Base-by-base conservation (phyloP, 2,888 invertebrate genomes). In the Baccha elongata region DNA sequence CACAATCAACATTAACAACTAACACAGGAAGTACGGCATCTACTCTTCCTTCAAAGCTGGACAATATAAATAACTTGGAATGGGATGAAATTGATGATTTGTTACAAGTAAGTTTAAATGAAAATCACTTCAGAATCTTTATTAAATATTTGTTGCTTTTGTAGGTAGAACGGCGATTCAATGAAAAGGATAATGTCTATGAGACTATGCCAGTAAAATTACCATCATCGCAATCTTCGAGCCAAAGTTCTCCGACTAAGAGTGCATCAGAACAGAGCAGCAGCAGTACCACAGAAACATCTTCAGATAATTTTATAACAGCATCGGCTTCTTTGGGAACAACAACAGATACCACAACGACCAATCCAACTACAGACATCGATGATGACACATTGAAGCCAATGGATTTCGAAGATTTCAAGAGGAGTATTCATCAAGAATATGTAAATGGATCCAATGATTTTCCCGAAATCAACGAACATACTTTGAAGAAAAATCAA, bases 61-160 rank as follows among this genome's bases (percentile, higher is more conserved):
- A 94, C 86, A 87, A 88, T 46, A 91, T 94, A 21, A 94, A 94
- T 85, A 92, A 92, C 73, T 90, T 93, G 87, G 93, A 94, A 86
- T 94, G 94, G 94, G 94, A 94, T 88, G 94, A 94, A 87, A 90
- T 94, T 40, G 94, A 94, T 87, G 94, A 95, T 85, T 89, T 95
- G 32, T 89, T 94, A 76, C 94, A 94, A 90, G 88, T 87, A 74
- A 64, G 17, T 17, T n/a, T n/a, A n/a, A n/a, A n/a, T n/a, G n/a
- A n/a, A n/a, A n/a, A n/a, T n/a, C n/a, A n/a, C n/a, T n/a, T n/a
- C n/a, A n/a, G n/a, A n/a, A n/a, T n/a, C n/a, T n/a, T n/a, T n/a
- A n/a, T n/a, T n/a, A n/a, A n/a, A n/a, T n/a, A n/a, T n/a, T n/a
- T n/a, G n/a, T n/a, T n/a, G n/a, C n/a, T n/a, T n/a, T n/a, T n/a